These are phyloP conservation scores for Ectobius pallidus DNA, from an alignment of 2,888 invertebrate genomes.

Conservation along the genomic window DNA sequence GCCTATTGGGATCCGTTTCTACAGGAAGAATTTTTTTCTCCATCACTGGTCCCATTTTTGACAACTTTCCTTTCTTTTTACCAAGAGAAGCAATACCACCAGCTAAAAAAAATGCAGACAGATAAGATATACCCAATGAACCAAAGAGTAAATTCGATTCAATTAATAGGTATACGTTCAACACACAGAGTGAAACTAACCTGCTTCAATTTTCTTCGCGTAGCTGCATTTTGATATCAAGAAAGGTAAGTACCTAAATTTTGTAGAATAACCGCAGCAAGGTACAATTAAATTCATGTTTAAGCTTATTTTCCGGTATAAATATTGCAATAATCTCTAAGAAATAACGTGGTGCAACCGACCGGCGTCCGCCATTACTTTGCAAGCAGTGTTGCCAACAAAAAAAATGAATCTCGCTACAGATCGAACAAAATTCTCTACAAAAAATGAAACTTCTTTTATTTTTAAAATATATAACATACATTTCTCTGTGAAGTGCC, in stretches of 20 bases:
- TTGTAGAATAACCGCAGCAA: neutral
- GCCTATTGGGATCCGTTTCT: constrained; percentile 79
- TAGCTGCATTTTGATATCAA: neutral
- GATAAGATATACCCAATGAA: neutral
- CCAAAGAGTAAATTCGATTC: neutral
- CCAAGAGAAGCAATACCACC: constrained; percentile 47
- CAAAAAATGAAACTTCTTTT: neutral
- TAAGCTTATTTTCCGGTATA: too few species aligned
- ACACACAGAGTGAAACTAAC: neutral
- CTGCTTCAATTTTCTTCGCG: constrained; percentile 27
- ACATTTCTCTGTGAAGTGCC: too few species aligned
- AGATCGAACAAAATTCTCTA: too few species aligned
- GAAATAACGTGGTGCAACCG: too few species aligned
- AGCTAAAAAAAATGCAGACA: constrained; percentile 2
- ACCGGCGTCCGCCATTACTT: too few species aligned
- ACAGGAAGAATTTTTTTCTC: constrained; percentile 80
- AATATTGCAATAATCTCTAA: too few species aligned
- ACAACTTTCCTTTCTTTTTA: constrained; percentile 62
- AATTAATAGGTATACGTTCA: neutral
- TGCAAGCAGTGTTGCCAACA: too few species aligned
- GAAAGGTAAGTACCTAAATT: neutral
- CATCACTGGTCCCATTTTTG: constrained; percentile 65
- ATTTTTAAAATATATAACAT: too few species aligned
- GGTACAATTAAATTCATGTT: too few species aligned
- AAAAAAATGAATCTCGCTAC: too few species aligned